phyloP scores from a whole-genome alignment of 1,140 invertebrate genomes.

The Trichogramma pretiosum region DNA sequence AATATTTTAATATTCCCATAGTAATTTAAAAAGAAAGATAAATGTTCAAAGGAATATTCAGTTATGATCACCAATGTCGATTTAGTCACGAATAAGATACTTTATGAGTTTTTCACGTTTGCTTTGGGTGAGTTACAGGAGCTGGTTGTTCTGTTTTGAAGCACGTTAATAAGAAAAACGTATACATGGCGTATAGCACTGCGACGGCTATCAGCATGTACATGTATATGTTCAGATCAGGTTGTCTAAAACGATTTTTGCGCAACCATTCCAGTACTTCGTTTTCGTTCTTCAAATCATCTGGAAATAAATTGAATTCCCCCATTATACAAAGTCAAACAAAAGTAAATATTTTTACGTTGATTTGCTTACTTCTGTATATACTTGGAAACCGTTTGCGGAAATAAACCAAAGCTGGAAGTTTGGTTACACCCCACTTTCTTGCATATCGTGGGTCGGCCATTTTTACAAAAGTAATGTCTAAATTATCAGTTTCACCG shows the following conservation, averaged over 20 bases:
- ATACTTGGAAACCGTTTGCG: slow-evolving; percentile 90
- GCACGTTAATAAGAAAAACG: slow-evolving; percentile 81
- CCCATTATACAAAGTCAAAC: too few species aligned
- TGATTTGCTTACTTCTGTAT: slow-evolving; percentile 64
- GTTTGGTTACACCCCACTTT: slow-evolving; percentile 89
- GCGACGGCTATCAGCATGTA: slow-evolving; percentile 81
- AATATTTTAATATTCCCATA: too few species aligned
- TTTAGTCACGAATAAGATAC: too few species aligned
- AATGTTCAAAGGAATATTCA: too few species aligned
- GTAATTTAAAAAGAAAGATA: too few species aligned
- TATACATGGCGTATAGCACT: slow-evolving; percentile 80
- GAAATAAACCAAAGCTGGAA: slow-evolving; percentile 88
- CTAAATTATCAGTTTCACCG: slow-evolving; percentile 84
- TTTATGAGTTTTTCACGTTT: too few species aligned
- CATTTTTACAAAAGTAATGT: slow-evolving; percentile 94
- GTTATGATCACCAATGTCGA: too few species aligned
- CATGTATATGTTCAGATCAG: slow-evolving; percentile 91
- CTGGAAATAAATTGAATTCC: too few species aligned
- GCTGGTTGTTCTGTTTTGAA: slow-evolving; percentile 60
- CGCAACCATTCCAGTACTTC: slow-evolving; percentile 89
- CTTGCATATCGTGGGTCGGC: slow-evolving; percentile 81
- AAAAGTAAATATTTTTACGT: too few species aligned
- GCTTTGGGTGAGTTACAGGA: slow-evolving; percentile 53
- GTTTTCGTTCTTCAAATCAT: slow-evolving; percentile 71
- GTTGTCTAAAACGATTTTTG: slow-evolving; percentile 86